Evolutionary conservation across 2,888 invertebrate genomes (phyloP), one percentile per base, ranked within the genome.

Genomic region (Meganola albula): DNA sequence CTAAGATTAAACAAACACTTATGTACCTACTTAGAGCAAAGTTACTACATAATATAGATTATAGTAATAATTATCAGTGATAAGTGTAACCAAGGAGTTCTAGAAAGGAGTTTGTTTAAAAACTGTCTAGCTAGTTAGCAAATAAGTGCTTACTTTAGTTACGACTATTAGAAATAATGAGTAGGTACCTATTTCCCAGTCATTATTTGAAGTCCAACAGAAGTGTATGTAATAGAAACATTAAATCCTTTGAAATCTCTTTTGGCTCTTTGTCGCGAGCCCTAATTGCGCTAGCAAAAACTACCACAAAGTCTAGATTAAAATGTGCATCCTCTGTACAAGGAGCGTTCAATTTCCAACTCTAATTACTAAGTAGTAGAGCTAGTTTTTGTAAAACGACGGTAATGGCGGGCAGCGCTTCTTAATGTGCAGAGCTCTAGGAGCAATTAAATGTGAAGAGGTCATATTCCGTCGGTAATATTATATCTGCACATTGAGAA

Each of bases 251-350:
- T 63, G 60, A 59, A 65, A 69, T 67, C 71, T 72, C 65, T 64
- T 58, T 58, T 44, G 56, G 54, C 48, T 57, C 70, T 68, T 65
- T 72, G 73, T 69, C 70, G 65, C 51, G 46, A 54, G 49, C 52
- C 62, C 68, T 80, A 76, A 75, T 78, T 78, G 71, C 70, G 56
- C 55, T 45, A 47, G 64, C 71, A 73, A 73, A 74, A 74, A 77
- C 58, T 69, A 63, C 64, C 61, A 58, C 65, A 55, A 60, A 64
- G 66, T 68, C 69, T 65, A 69, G 71, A 77, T 76, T 75, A 71
- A 75, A 76, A 72, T 63, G 65, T 63, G 63, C 63, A 65, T 58
- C 58, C 40, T 47, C 34, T 31, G 40, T 42, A 27, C 18, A 24
- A 13, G 23, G 23, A 26, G 20, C 35, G 27, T 24, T 41, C 29